Percentiles rank a stretch among this genome's conserved stretches.
phyloP scores from a whole-genome alignment of 2,113 vertebrate genomes.

The Helogale parvula region DNA sequence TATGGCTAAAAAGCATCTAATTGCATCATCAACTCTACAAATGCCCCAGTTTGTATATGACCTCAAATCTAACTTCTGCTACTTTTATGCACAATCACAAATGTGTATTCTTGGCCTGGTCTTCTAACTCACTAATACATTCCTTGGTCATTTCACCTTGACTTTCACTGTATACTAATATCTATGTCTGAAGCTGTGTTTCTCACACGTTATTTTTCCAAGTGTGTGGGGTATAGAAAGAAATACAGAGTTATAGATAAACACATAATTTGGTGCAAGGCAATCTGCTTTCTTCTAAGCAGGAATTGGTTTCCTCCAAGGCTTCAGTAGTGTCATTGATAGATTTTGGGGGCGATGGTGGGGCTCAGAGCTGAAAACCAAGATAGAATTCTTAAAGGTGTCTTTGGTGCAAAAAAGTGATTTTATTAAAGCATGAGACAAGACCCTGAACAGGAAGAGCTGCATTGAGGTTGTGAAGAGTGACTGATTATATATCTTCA shows the following conservation, averaged over 20 bases:
- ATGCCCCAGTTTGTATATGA: neutral
- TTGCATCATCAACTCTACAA: neutral
- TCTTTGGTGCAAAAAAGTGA: too few species aligned
- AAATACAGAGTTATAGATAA: neutral
- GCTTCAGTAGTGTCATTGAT: neutral
- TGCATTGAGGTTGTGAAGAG: too few species aligned
- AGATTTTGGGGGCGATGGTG: too few species aligned
- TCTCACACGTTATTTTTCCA: constrained; percentile 46
- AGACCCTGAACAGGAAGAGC: too few species aligned
- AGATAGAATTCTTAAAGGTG: too few species aligned
- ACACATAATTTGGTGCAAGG: neutral
- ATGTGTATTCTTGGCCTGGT: neutral
- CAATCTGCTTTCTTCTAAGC: neutral
- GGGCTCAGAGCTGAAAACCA: too few species aligned
- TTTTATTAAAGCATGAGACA: too few species aligned
- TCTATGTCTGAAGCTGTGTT: neutral
- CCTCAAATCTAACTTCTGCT: neutral
- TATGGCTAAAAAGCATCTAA: neutral
- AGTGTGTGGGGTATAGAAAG: neutral
- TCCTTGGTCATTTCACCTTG: neutral
- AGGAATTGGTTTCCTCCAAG: neutral
- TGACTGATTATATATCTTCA: too few species aligned
- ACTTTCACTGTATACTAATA: neutral
- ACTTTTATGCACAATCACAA: neutral
- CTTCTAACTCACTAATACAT: constrained; percentile 7